Conservation (phyloP, 2,888 invertebrate genomes). For the Saturnia japonica region DNA sequence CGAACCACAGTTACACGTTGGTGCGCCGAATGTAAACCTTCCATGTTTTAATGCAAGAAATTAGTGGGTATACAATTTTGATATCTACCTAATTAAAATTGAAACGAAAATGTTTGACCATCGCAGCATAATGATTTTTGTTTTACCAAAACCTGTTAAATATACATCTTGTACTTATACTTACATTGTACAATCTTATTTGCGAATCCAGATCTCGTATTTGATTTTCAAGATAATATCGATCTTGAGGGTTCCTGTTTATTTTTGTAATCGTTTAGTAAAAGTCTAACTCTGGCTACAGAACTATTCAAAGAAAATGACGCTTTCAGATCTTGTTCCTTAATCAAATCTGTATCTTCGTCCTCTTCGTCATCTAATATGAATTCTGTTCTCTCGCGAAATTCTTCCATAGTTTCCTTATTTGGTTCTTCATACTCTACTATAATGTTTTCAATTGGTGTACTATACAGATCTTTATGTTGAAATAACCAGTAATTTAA, state of each 20-base stretch:
- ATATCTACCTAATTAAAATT: not conserved
- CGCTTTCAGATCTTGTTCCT: conserved; percentile 25
- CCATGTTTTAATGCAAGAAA: no score
- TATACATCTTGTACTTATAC: conserved; percentile 26
- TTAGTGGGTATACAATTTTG: no score
- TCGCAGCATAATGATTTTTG: not conserved
- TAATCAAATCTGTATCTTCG: conserved; percentile 18
- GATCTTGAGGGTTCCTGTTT: conserved; percentile 11
- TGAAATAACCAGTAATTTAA: conserved; percentile 60
- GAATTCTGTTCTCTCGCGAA: conserved; percentile 40
- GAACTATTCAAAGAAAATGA: conserved; percentile 43
- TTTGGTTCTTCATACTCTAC: conserved; percentile 28
- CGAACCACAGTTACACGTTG: no score
- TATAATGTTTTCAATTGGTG: conserved; percentile 31
- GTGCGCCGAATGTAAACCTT: no score
- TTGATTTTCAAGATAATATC: conserved; percentile 23
- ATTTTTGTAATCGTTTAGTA: conserved; percentile 31
- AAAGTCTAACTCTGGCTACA: conserved; percentile 33
- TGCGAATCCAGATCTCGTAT: conserved; percentile 39
- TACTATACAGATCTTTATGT: conserved; percentile 29
- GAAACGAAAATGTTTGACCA: no score
- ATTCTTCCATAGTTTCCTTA: conserved; percentile 35
- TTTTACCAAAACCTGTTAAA: not conserved
- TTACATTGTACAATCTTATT: conserved; percentile 51
- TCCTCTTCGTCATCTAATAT: conserved; percentile 43